phyloP scores from a whole-genome alignment of 1,140 invertebrate species.

The Steinernema khuongi region DNA sequence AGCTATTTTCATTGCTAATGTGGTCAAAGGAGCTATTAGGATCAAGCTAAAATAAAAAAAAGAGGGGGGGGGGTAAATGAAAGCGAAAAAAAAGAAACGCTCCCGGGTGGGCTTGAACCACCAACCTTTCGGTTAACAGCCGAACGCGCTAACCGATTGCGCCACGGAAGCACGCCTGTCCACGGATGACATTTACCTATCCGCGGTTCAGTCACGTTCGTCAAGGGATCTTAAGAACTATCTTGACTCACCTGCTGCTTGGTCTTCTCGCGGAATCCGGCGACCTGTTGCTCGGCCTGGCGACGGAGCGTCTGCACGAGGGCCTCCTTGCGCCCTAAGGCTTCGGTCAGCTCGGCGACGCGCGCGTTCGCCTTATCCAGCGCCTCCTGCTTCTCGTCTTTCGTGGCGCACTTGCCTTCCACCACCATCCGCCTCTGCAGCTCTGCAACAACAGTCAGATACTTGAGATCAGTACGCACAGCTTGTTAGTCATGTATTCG shows the following conservation, averaged over 20 bases:
- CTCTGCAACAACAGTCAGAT: neutral
- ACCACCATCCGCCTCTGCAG: slow-evolving; percentile 10
- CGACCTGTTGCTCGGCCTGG: neutral
- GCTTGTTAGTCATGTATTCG: no score
- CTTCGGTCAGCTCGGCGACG: slow-evolving; percentile 6
- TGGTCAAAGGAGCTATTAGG: no score
- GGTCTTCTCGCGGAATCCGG: slow-evolving; percentile 17
- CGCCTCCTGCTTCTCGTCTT: neutral
- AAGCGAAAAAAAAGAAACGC: no score
- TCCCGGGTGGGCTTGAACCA: slow-evolving; percentile 28
- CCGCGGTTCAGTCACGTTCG: no score
- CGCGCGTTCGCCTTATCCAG: slow-evolving; percentile 11
- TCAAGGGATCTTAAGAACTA: neutral
- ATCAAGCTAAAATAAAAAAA: no score
- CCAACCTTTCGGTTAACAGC: slow-evolving; percentile 36
- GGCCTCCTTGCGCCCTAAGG: slow-evolving; percentile 3
- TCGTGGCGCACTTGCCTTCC: neutral
- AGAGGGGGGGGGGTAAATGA: no score
- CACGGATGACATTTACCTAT: no score
- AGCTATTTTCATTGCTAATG: no score
- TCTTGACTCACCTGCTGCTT: slow-evolving; percentile 8
- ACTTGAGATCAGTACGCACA: no score
- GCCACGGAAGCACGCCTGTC: slow-evolving; percentile 24
- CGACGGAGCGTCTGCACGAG: neutral
- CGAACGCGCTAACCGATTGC: slow-evolving; percentile 36